Conservation (phyloP, 2,797 vertebrate species). For the Parauchenoglanis punctatus region DNA sequence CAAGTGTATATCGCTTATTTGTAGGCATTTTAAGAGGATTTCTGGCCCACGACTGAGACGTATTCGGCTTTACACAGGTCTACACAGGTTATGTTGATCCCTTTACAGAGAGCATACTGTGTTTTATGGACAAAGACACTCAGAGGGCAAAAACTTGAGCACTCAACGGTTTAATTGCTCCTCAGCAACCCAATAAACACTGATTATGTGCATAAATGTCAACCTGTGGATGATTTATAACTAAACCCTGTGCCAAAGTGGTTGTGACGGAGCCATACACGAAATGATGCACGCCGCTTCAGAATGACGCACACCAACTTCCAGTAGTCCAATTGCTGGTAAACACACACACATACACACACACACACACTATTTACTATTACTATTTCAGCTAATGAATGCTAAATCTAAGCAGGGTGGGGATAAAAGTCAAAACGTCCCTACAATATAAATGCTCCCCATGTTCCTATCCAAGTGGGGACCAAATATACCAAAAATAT, state of each 20-base stretch:
- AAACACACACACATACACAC: background rate
- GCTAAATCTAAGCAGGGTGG: background rate
- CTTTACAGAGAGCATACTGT: slow-evolving; percentile 18
- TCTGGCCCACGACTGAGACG: background rate
- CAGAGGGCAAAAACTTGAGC: slow-evolving; percentile 29
- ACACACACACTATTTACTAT: background rate
- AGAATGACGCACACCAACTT: background rate
- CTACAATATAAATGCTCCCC: background rate
- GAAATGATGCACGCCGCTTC: background rate
- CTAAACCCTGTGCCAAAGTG: slow-evolving; percentile 19
- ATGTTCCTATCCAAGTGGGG: background rate
- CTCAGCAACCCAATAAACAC: slow-evolving; percentile 26
- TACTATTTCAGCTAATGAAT: background rate
- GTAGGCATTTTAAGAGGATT: background rate
- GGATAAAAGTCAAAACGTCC: too few relatives aligned
- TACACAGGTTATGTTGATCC: background rate
- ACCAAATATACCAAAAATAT: background rate
- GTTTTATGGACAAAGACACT: slow-evolving; percentile 25
- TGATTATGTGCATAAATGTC: slow-evolving; percentile 38
- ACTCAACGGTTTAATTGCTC: slow-evolving; percentile 25
- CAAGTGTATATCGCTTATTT: background rate
- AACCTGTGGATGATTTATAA: slow-evolving; percentile 35
- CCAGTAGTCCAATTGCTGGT: background rate
- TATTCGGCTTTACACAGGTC: slow-evolving; percentile 1
- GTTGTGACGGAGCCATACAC: slow-evolving; percentile 4